Percentiles rank a stretch among this genome's conserved stretches.
phyloP scores from a whole-genome alignment of 2,888 invertebrate species.

The Schrankia costaestrigalis region DNA sequence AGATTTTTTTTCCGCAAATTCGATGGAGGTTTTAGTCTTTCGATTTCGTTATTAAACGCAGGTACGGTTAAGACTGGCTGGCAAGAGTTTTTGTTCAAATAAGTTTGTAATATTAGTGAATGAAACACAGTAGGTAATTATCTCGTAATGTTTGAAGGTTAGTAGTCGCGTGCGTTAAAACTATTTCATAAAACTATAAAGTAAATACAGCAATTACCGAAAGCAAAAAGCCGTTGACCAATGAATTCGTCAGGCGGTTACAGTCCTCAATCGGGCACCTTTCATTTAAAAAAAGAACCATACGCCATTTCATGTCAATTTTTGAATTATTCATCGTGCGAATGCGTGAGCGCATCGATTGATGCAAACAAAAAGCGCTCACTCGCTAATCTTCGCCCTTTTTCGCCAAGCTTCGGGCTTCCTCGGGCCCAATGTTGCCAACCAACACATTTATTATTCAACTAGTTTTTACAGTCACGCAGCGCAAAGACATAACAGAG shows the following conservation, averaged over 20 bases:
- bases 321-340: conserved; percentile 81
- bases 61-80: too few species aligned
- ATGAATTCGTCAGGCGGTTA: conserved; percentile 81
- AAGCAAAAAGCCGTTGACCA: conserved; percentile 77
- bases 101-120: conserved; percentile 23
- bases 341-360: conserved; percentile 81
- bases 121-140: conserved; percentile 14
- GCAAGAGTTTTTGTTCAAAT: too few species aligned
- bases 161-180: conserved; percentile 32
- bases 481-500: conserved; percentile 73
- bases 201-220: conserved; percentile 74
- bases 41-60: too few species aligned
- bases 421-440: conserved; percentile 74
- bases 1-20: too few species aligned
- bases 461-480: conserved; percentile 78
- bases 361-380: conserved; percentile 79
- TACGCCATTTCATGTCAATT: conserved; percentile 82
- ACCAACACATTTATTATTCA: conserved; percentile 73
- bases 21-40: too few species aligned
- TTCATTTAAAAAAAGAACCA: conserved; percentile 79
- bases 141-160: conserved; percentile 14
- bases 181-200: conserved; percentile 53
- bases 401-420: conserved; percentile 63
- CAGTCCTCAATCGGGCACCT: conserved; percentile 81
- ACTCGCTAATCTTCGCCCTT: conserved; percentile 78